A percentile compares a stretch with the other conserved stretches of the same genome.
Conservation (phyloP, 2,888 invertebrate genomes). For the Dryocosmus kuriphilus region DNA sequence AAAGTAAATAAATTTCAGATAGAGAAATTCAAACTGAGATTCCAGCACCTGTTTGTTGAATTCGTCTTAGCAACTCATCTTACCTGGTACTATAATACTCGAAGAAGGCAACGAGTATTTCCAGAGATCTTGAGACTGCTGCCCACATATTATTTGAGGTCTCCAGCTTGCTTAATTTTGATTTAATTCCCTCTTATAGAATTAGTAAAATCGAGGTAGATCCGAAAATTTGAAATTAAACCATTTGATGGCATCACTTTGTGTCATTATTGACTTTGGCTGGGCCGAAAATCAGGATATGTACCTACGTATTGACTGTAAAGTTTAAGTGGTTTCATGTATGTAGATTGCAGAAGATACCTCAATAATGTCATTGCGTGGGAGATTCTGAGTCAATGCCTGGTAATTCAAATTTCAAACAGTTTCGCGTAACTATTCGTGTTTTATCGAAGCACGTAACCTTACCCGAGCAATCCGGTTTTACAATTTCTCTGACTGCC, state of each 20-base stretch:
- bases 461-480: neutral
- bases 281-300: neutral
- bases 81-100: constrained; percentile 89
- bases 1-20: too few species aligned
- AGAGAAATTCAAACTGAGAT: too few species aligned
- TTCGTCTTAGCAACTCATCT: constrained; percentile 59
- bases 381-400: constrained; percentile 6
- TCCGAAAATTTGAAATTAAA: neutral
- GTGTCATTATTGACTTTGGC: neutral
- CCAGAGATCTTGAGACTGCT: constrained; percentile 88
- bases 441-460: neutral
- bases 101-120: constrained; percentile 90
- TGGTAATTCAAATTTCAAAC: constrained; percentile 9
- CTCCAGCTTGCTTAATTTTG: constrained; percentile 19
- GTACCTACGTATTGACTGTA: constrained; percentile 4
- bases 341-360: neutral
- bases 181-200: neutral
- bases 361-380: constrained; percentile 16
- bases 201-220: neutral
- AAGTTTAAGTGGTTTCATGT: constrained; percentile 15
- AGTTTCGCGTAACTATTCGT: constrained; percentile 14
- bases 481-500: neutral
- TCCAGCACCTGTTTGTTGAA: neutral
- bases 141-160: constrained; percentile 84
- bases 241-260: constrained; percentile 14